Evolutionary conservation across 64 coral and sea anemone genomes (phyloP), one percentile per base, ranked within the genome.

Genomic region (Dendrophyllia cribrosa): DNA sequence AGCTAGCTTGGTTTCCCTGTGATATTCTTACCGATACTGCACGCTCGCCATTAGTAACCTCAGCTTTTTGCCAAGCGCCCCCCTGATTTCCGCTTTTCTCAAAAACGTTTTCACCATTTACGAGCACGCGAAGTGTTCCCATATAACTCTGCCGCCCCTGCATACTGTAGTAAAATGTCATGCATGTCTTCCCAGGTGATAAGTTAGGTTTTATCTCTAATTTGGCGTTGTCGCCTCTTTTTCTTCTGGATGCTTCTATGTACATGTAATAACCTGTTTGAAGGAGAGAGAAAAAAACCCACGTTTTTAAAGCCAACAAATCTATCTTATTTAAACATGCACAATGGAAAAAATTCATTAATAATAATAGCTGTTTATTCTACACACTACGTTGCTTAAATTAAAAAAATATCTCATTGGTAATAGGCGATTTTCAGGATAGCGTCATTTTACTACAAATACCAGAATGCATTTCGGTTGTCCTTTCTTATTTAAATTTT

Each of bases 211-310:
- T 66, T 13, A 84, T 66, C n/a, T 84, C 80, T 68, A 84, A 25
- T 44, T 67, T 84, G 3, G 97, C 97, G 16, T 96, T 90, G 72
- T 96, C 88, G 21, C 94, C 97, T 59, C 89, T 93, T 10, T 76
- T 72, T 63, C 78, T 50, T 4, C 91, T 51, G 43, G 94, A 74
- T n/a, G 91, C 94, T 74, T 99, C 97, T 3, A 94, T 66, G 25
- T 99, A 99, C 88, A 99, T 76, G 88, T 94, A 99, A 72, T 94
- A 99, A 66, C 97, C 97, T 99, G 24, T 22, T 50, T 20, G 5
- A 51, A 51, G 48, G 47, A 6, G 14, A 20, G 7, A 16, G 61
- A 19, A 64, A 64, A 64, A 15, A 16, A 64, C 61, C 4, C 10
- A 17, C 34, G 34, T 34, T 34, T 34, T 34, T 34, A 34, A 34